Evolutionary conservation across 1,140 invertebrate genomes (phyloP).

Genomic region (Tyrophagus putrescentiae): DNA sequence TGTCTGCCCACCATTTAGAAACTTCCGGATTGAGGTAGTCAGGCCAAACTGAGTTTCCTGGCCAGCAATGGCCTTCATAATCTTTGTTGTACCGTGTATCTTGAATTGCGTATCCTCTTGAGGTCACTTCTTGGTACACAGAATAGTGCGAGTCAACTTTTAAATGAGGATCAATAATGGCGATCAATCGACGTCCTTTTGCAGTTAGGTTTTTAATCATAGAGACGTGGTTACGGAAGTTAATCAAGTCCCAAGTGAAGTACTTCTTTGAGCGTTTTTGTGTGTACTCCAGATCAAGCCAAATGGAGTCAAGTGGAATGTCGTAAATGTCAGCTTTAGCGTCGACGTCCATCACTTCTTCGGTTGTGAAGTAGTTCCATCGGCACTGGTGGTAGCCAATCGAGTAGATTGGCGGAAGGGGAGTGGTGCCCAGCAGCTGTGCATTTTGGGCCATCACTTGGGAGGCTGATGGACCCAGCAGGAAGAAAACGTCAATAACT

Average conservation of each 20-base stretch:
- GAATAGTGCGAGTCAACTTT: conserved; percentile 78
- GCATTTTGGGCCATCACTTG: conserved; percentile 80
- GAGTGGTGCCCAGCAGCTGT: conserved; percentile 64
- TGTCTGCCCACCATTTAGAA: conserved; percentile 64
- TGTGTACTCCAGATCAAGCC: conserved; percentile 99
- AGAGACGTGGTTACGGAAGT: conserved; percentile 68
- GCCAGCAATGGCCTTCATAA: conserved; percentile 95
- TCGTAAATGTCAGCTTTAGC: conserved; percentile 70
- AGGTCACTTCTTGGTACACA: conserved; percentile 70
- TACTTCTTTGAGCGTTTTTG: conserved; percentile 53
- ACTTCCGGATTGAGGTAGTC: conserved; percentile 83
- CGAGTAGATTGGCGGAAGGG: conserved; percentile 73
- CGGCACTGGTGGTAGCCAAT: conserved; percentile 90
- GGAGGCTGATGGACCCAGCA: conserved; percentile 67
- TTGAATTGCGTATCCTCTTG: conserved; percentile 71
- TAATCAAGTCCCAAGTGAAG: conserved; percentile 85
- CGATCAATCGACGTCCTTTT: conserved; percentile 78
- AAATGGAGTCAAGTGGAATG: conserved; percentile 86
- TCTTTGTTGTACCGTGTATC: too few species aligned
- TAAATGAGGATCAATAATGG: conserved; percentile 96
- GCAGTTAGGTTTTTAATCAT: conserved; percentile 83
- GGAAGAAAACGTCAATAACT: conserved; percentile 77
- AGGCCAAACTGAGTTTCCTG: conserved; percentile 79
- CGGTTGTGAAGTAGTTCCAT: conserved; percentile 98
- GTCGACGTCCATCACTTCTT: conserved; percentile 70